phyloP scores from a whole-genome alignment of 2,888 invertebrate genomes.

The Agrotis segetum region DNA sequence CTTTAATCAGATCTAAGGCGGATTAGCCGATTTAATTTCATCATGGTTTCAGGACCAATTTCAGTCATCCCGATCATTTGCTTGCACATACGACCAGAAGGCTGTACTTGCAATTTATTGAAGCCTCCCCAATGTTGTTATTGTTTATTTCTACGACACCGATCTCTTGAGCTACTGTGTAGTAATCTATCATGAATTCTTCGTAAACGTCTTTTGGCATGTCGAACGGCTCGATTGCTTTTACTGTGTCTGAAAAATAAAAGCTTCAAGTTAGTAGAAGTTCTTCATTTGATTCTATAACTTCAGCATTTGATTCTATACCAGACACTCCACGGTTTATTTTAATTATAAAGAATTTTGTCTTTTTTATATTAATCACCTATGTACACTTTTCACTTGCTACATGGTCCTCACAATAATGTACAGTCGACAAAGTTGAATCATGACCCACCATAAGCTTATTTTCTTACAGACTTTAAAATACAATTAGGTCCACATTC shows the following conservation, averaged over 20 bases:
- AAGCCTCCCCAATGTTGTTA: constrained; percentile 36
- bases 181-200: constrained; percentile 56
- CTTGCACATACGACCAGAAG: constrained; percentile 53
- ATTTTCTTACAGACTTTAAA: too few relatives aligned
- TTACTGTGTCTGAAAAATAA: constrained; percentile 52
- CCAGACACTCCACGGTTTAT: too few relatives aligned
- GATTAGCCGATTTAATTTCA: constrained; percentile 48
- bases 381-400: too few relatives aligned
- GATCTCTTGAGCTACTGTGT: constrained; percentile 49
- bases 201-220: constrained; percentile 63
- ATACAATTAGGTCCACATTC: too few relatives aligned
- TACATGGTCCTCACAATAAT: too few relatives aligned
- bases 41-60: constrained; percentile 14
- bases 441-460: too few relatives aligned
- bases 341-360: too few relatives aligned
- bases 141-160: constrained; percentile 50
- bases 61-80: constrained; percentile 39
- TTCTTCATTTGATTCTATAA: too few relatives aligned
- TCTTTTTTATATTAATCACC: too few relatives aligned
- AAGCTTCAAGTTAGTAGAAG: neutral
- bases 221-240: constrained; percentile 61
- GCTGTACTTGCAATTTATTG: constrained; percentile 51
- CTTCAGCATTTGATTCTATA: too few relatives aligned
- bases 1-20: constrained; percentile 46
- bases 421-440: too few relatives aligned